Base-by-base conservation (phyloP, 2,888 invertebrate genomes). In the Anodontia alba region DNA sequence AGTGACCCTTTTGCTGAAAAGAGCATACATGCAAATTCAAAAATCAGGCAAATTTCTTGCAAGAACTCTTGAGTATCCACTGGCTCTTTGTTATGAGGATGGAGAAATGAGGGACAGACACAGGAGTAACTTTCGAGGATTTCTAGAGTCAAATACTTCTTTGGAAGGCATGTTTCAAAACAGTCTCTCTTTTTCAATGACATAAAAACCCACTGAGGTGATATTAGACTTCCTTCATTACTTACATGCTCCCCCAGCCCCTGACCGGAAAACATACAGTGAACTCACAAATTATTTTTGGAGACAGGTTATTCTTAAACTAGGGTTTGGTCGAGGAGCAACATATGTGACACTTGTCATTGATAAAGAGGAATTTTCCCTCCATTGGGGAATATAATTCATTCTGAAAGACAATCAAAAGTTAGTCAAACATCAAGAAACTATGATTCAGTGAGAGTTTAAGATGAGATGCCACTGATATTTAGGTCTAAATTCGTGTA, bases 21-120 rank as follows among this genome's bases (percentile, higher is more conserved):
- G 57, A 26, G 57, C 57, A 57, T 57, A 57, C 57, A 57, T 57
- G 57, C 57, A 57, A 57, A 57, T 57, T 26, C 57, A 57, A 57
- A 57, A 57, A 57, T 57, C 57, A 8, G 57, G 57, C 29, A 57
- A 57, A 57, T 57, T 23, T 26, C 57, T 57, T 57, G 57, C 57
- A 3, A 57, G 57, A 57, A 57, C 23, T 26, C 57, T 57, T 57
- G 57, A 57, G 15, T 57, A 57, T 57, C 57, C 57, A n/a, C 57
- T 57, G 7, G 23, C 57, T 15, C 57, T 57, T 26, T 57, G 57
- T 57, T 23, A 57, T 57, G 57, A 57, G 15, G 10, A 8, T 57
- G 57, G 57, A 57, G 57, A 57, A 8, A 57, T 57, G 57, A 2
- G 57, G 23, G 57, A 57, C 57, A 57, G 57, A 26, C 57, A 57